These are phyloP conservation scores for Helobdella robusta DNA, from an alignment of 2,888 invertebrate species.

Conservation along the genomic window DNA sequence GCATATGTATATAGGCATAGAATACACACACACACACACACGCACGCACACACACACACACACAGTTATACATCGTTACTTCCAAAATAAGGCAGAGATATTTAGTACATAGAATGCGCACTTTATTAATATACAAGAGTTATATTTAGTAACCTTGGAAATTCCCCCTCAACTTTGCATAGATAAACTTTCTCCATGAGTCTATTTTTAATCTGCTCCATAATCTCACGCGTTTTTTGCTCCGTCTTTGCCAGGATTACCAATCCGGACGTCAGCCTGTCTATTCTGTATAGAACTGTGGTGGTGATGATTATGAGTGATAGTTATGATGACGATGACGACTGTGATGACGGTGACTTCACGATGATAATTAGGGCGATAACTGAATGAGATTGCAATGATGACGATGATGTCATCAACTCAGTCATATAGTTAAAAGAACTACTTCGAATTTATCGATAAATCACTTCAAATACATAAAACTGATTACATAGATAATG, in stretches of 20 bases:
- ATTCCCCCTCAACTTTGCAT: slow-evolving; percentile 45
- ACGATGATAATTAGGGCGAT: not conserved
- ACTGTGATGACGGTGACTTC: not conserved
- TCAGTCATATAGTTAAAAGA: not conserved
- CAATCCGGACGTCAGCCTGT: slow-evolving; percentile 87
- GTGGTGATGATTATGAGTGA: no score
- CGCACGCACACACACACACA: not conserved
- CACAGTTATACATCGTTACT: not conserved
- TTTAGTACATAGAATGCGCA: not conserved
- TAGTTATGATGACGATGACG: slow-evolving; percentile 1
- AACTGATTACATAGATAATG: not conserved
- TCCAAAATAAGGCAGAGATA: not conserved
- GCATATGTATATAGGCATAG: no score
- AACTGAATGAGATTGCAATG: not conserved
- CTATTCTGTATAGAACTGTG: slow-evolving; percentile 83
- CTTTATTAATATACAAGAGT: no score
- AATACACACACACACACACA: no score
- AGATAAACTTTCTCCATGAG: slow-evolving; percentile 63
- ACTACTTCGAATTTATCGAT: no score
- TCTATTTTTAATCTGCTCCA: slow-evolving; percentile 76
- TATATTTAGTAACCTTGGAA: slow-evolving; percentile 42
- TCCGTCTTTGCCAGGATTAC: slow-evolving; percentile 84
- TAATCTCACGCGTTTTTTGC: slow-evolving; percentile 85
- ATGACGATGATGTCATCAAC: not conserved
- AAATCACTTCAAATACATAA: no score